Percentiles rank a stretch among this genome's conserved stretches.
These are phyloP conservation scores for Epizoanthus scotinus DNA, from an alignment of 92 coral and sea anemone species.

Conservation along the genomic window DNA sequence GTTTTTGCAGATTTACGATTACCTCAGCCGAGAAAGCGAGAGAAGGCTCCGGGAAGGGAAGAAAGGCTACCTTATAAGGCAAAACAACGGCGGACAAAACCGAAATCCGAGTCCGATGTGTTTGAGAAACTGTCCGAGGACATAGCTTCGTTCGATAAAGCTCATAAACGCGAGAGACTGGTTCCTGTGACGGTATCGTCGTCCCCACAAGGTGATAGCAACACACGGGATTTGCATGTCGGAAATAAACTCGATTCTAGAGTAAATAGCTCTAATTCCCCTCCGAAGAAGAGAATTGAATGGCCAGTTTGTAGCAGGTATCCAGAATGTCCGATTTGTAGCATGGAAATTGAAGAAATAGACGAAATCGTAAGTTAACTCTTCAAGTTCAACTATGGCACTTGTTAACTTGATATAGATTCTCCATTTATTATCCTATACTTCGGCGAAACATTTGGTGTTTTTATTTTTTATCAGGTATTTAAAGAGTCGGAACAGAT, in stretches of 20 bases:
- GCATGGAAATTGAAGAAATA: slow-evolving; percentile 47
- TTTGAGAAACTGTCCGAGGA: slow-evolving; percentile 18
- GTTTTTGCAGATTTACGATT: neutral
- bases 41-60: neutral
- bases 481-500: neutral
- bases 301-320: slow-evolving; percentile 81
- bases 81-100: neutral
- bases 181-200: slow-evolving; percentile 12
- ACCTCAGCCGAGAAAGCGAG: slow-evolving; percentile 12
- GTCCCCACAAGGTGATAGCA: neutral
- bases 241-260: neutral
- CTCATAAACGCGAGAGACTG: slow-evolving; percentile 18
- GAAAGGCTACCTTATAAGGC: neutral
- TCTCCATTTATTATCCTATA: neutral
- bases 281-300: slow-evolving; percentile 40
- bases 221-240: neutral
- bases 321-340: slow-evolving; percentile 70
- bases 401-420: neutral
- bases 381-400: neutral
- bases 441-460: neutral
- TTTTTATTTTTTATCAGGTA: neutral
- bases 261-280: neutral
- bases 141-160: slow-evolving; percentile 14
- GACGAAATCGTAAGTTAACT: slow-evolving; percentile 28
- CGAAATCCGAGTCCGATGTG: slow-evolving; percentile 6